phyloP scores from a whole-genome alignment of 2,888 invertebrate species.

The Mycogona germanica region DNA sequence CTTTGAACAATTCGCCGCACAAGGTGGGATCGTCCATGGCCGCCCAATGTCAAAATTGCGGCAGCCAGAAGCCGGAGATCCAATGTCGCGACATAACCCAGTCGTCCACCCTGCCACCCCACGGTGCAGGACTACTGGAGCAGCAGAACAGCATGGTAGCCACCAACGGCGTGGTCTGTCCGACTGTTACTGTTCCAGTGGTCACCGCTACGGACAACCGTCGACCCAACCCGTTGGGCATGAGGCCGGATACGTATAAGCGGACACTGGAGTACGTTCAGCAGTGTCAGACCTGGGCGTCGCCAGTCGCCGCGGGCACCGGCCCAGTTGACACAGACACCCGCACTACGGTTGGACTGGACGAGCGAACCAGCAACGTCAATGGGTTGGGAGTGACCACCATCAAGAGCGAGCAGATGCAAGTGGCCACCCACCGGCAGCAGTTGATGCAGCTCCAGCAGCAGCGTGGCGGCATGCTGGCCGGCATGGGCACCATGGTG shows the following conservation, averaged over 20 bases:
- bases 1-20: no score
- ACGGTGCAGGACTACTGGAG: constrained; percentile 16
- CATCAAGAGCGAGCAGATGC: not conserved
- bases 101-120: constrained; percentile 39
- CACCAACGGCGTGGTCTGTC: not conserved
- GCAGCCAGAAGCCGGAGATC: constrained; percentile 38
- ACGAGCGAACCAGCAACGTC: not conserved
- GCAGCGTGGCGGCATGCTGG: not conserved
- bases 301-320: not conserved
- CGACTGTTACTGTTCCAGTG: not conserved
- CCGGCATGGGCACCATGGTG: constrained; percentile 15
- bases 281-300: constrained; percentile 46
- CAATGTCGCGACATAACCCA: constrained; percentile 58
- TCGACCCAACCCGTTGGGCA: constrained; percentile 36
- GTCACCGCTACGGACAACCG: constrained; percentile 8
- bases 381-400: not conserved
- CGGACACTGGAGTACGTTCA: constrained; percentile 83
- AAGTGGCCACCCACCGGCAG: not conserved
- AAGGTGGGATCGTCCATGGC: no score
- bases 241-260: constrained; percentile 77
- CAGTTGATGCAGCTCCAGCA: not conserved
- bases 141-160: constrained; percentile 5
- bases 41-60: constrained; percentile 26
- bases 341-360: not conserved
- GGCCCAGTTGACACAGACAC: no score